phyloP scores from a whole-genome alignment of 1,140 invertebrate genomes.

The Caerostris darwini region DNA sequence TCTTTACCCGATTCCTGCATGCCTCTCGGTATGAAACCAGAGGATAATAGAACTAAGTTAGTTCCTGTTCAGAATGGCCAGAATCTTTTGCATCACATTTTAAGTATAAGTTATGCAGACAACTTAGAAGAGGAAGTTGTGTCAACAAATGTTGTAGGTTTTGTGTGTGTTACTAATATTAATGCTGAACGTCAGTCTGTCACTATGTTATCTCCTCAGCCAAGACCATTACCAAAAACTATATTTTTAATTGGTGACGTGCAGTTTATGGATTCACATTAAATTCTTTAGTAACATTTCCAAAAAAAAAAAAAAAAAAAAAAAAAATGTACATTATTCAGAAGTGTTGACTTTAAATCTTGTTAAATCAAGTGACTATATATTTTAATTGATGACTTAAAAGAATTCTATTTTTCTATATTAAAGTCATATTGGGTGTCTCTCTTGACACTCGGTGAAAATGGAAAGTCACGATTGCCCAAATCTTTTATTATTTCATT shows the following conservation, averaged over 20 bases:
- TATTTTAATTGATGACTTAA: too few species aligned
- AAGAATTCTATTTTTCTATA: too few species aligned
- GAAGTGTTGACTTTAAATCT: too few species aligned
- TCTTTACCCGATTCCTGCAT: slow-evolving; percentile 95
- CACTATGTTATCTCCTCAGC: slow-evolving; percentile 95
- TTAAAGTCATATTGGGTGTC: too few species aligned
- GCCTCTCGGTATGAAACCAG: slow-evolving; percentile 95
- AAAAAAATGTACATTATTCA: too few species aligned
- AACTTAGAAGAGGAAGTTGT: slow-evolving; percentile 89
- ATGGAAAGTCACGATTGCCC: too few species aligned
- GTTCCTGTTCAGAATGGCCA: slow-evolving; percentile 86
- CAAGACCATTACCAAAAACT: slow-evolving; percentile 91
- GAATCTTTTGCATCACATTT: slow-evolving; percentile 91
- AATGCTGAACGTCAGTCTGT: slow-evolving; percentile 92
- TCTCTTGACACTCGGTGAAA: too few species aligned
- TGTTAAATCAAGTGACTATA: too few species aligned
- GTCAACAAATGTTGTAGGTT: slow-evolving; percentile 93
- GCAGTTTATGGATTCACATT: slow-evolving; percentile 79
- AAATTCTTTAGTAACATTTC: not conserved
- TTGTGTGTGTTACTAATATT: slow-evolving; percentile 91
- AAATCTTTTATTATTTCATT: too few species aligned
- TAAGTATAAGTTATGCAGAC: slow-evolving; percentile 88
- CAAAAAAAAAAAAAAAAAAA: too few species aligned
- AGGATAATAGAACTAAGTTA: slow-evolving; percentile 94
- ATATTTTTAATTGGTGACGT: slow-evolving; percentile 79